phyloP scores from a whole-genome alignment of 2,888 invertebrate genomes.

The Steromphala cineraria region DNA sequence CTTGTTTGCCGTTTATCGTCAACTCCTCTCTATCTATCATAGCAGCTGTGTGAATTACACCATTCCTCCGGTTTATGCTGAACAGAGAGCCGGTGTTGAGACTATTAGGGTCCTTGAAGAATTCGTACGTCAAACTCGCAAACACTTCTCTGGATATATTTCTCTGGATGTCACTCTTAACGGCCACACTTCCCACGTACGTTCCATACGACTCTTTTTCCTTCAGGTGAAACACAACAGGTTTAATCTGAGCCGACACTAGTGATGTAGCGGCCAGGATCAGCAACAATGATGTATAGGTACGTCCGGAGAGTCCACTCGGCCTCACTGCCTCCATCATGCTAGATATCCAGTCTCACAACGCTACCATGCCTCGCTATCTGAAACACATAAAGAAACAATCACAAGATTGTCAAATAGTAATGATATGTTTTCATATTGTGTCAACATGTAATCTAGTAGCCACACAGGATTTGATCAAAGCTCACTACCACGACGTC shows the following conservation, averaged over 20 bases:
- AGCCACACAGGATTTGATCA: too few relatives aligned
- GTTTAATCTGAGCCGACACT: not conserved
- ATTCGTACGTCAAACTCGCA: constrained; percentile 33
- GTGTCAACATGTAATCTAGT: too few relatives aligned
- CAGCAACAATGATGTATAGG: not conserved
- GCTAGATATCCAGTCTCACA: not conserved
- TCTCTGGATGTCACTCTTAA: constrained; percentile 34
- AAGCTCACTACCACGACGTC: too few relatives aligned
- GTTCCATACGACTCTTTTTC: constrained; percentile 49
- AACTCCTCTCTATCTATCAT: constrained; percentile 57
- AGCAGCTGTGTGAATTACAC: constrained; percentile 50
- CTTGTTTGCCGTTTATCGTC: constrained; percentile 33
- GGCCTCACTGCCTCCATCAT: not conserved
- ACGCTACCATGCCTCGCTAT: not conserved
- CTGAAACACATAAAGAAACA: not conserved
- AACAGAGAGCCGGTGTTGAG: constrained; percentile 42
- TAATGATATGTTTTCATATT: too few relatives aligned
- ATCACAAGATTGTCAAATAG: not conserved
- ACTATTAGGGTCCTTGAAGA: constrained; percentile 38
- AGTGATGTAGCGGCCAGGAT: not conserved
- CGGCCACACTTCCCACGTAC: constrained; percentile 49
- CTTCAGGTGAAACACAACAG: constrained; percentile 43
- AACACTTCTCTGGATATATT: constrained; percentile 29
- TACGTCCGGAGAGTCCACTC: not conserved
- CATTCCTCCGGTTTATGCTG: constrained; percentile 48